Percentiles rank a stretch among this genome's conserved stretches.
phyloP scores from a whole-genome alignment of 2,888 invertebrate species.

The Subacronicta megacephala region DNA sequence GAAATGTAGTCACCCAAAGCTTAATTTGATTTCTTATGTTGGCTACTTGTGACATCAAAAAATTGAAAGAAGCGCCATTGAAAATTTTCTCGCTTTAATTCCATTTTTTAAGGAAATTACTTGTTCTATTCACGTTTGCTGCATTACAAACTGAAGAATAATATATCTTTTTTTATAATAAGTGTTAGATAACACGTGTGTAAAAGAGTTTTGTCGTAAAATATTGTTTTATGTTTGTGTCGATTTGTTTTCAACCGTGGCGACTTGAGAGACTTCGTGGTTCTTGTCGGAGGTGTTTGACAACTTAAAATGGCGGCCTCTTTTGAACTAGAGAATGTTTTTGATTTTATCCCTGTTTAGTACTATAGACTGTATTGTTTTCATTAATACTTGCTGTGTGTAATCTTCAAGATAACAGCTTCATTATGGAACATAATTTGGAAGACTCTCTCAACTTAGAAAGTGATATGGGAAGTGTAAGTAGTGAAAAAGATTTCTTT shows the following conservation, averaged over 20 bases:
- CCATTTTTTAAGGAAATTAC: slow-evolving; percentile 54
- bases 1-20: background rate
- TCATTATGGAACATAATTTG: slow-evolving; percentile 82
- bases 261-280: slow-evolving; percentile 71
- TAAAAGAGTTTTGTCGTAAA: slow-evolving; percentile 44
- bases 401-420: slow-evolving; percentile 11
- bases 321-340: slow-evolving; percentile 81
- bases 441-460: slow-evolving; percentile 82
- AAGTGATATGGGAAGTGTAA: slow-evolving; percentile 80
- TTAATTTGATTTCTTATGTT: slow-evolving; percentile 60
- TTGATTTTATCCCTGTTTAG: slow-evolving; percentile 56
- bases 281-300: slow-evolving; percentile 75
- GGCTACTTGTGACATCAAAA: slow-evolving; percentile 75
- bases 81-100: slow-evolving; percentile 66
- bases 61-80: slow-evolving; percentile 88
- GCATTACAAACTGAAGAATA: slow-evolving; percentile 41
- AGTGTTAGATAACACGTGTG: slow-evolving; percentile 32
- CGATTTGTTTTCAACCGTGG: slow-evolving; percentile 88
- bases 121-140: slow-evolving; percentile 33
- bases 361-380: slow-evolving; percentile 18
- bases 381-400: slow-evolving; percentile 3
- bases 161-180: slow-evolving; percentile 23
- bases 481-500: slow-evolving; percentile 49
- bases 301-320: slow-evolving; percentile 89
- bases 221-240: slow-evolving; percentile 46